Evolutionary conservation across 2,797 vertebrate genomes (phyloP).

Genomic region (Trichosurus vulpecula): DNA sequence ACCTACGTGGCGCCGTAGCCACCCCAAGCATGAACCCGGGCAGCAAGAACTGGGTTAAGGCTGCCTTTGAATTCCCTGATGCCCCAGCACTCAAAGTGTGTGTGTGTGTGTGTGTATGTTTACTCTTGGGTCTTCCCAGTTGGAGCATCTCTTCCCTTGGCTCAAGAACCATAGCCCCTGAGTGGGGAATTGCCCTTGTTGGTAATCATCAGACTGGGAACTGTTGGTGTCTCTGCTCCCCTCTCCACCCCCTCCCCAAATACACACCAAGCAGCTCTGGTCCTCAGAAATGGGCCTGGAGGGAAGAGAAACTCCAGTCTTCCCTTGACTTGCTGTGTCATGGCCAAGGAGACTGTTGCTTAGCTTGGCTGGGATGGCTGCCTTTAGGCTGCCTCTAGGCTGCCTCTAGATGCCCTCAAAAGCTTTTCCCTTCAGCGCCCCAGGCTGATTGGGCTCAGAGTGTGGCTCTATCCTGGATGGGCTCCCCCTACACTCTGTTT

Average conservation of each 20-base stretch:
- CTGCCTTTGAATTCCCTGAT: neutral
- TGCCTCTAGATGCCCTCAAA: neutral
- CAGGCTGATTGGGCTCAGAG: neutral
- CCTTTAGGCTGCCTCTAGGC: no score
- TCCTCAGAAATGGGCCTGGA: neutral
- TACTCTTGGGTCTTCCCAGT: neutral
- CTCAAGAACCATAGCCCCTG: neutral
- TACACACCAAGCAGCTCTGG: neutral
- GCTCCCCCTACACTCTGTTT: neutral
- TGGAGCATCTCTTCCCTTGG: neutral
- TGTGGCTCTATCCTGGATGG: neutral
- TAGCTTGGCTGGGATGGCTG: neutral
- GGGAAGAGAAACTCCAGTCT: neutral
- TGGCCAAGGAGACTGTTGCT: neutral
- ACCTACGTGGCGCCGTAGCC: constrained; percentile 63
- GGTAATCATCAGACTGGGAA: neutral
- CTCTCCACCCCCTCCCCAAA: neutral
- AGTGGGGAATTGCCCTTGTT: neutral
- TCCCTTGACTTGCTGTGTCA: neutral
- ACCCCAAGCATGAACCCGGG: constrained; percentile 71
- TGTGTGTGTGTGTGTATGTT: no score
- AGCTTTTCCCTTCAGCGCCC: neutral
- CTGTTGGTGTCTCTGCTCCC: neutral
- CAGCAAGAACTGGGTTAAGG: constrained; percentile 74
- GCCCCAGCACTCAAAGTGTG: no score